Percentiles rank a stretch among this genome's conserved stretches.
Conservation (phyloP, 2,888 invertebrate species). For the Argyra leucocephala region DNA sequence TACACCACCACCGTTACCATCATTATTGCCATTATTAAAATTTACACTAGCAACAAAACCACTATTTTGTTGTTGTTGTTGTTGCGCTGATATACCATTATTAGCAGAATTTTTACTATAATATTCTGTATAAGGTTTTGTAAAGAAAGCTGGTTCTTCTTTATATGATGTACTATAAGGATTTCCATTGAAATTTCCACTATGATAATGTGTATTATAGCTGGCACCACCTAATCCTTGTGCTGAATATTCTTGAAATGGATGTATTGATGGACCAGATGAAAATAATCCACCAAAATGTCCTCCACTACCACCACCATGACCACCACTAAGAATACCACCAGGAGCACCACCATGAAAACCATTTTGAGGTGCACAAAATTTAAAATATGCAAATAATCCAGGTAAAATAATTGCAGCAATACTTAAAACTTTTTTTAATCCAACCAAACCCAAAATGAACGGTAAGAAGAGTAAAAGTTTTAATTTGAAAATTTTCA, state of each 20-base stretch:
- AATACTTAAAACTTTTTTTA: slow-evolving; percentile 74
- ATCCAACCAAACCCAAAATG: slow-evolving; percentile 71
- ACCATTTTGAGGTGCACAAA: slow-evolving; percentile 64
- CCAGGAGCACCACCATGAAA: slow-evolving; percentile 42
- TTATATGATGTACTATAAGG: slow-evolving; percentile 33
- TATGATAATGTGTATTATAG: slow-evolving; percentile 47
- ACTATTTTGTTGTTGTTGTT: slow-evolving; percentile 25
- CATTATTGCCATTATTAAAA: slow-evolving; percentile 29
- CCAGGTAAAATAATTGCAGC: slow-evolving; percentile 70
- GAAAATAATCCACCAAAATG: slow-evolving; percentile 32
- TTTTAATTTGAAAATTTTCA: slow-evolving; percentile 77
- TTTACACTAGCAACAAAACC: slow-evolving; percentile 28
- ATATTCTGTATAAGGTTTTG: slow-evolving; percentile 40
- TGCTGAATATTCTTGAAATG: slow-evolving; percentile 55
- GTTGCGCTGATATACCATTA: background rate
- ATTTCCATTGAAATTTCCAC: slow-evolving; percentile 37
- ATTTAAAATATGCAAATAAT: slow-evolving; percentile 73
- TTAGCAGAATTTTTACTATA: slow-evolving; percentile 43
- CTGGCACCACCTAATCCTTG: slow-evolving; percentile 64
- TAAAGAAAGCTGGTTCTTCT: slow-evolving; percentile 35
- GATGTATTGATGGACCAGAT: slow-evolving; percentile 37
- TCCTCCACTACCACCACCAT: background rate
- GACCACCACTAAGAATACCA: slow-evolving; percentile 17
- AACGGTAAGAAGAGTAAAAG: slow-evolving; percentile 70
- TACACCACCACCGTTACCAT: slow-evolving; percentile 40